Percentiles rank a stretch among this genome's conserved stretches.
These are phyloP conservation scores for Protula sp. DNA, from an alignment of 2,888 invertebrate species.

Conservation along the genomic window DNA sequence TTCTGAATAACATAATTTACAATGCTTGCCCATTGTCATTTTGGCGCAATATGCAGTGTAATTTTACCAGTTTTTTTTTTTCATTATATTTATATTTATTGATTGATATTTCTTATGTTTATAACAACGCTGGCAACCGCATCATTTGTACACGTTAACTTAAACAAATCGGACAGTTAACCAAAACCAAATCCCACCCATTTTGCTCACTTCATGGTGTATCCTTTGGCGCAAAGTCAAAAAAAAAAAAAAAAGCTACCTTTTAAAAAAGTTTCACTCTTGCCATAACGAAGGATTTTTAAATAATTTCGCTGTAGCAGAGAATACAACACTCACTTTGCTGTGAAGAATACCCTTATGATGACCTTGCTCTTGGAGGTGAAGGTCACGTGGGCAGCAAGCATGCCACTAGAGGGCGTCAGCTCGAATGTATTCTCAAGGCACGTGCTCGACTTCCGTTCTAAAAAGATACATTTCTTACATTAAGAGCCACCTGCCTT, in stretches of 20 bases:
- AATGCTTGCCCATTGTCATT: not conserved
- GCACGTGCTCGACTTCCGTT: conserved; percentile 30
- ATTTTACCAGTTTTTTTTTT: not conserved
- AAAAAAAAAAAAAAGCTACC: no score
- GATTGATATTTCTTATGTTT: no score
- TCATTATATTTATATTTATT: not conserved
- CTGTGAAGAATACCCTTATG: conserved; percentile 42
- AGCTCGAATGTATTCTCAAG: conserved; percentile 35
- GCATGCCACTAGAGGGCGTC: conserved; percentile 31
- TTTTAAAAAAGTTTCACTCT: no score
- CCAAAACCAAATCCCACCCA: no score
- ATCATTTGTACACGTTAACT: no score
- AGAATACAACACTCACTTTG: conserved; percentile 37
- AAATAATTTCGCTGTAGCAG: no score
- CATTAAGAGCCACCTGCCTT: not conserved
- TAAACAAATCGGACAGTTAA: no score
- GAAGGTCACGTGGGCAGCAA: conserved; percentile 42
- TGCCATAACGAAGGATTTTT: no score
- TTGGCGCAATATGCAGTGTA: no score
- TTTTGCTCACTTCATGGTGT: no score
- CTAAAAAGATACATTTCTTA: conserved; percentile 20
- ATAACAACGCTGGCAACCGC: no score
- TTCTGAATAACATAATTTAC: not conserved
- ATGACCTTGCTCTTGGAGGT: conserved; percentile 39
- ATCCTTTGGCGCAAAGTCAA: no score